These are phyloP conservation scores for Boloria selene DNA, from an alignment of 2,888 invertebrate species.

Conservation along the genomic window DNA sequence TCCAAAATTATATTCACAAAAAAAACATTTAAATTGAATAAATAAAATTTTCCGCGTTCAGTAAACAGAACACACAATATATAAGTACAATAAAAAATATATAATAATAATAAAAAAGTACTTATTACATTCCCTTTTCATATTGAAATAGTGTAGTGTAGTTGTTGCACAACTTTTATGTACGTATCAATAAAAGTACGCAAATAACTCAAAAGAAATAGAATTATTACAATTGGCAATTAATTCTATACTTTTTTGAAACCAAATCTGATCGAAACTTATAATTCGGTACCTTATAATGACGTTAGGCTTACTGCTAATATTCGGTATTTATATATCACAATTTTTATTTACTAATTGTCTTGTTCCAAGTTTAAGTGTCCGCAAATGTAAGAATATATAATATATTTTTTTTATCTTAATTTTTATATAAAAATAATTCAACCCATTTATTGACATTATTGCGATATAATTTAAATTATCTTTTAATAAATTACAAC, in stretches of 20 bases:
- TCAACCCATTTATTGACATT: too few species aligned
- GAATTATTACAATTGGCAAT: conserved; percentile 14
- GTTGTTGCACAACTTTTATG: conserved; percentile 15
- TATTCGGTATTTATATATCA: conserved; percentile 43
- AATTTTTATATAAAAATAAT: background rate
- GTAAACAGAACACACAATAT: too few species aligned
- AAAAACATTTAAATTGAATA: too few species aligned
- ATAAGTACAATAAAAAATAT: background rate
- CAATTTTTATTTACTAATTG: conserved; percentile 50
- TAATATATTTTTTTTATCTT: background rate
- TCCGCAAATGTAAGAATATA: conserved; percentile 44
- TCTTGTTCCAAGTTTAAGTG: conserved; percentile 55
- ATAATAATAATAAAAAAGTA: background rate
- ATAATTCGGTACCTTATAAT: background rate
- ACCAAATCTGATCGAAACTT: background rate
- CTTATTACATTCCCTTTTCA: background rate
- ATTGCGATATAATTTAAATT: background rate
- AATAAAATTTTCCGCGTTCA: too few species aligned
- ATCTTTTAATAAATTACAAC: conserved; percentile 1
- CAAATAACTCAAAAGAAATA: conserved; percentile 2
- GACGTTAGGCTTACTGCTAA: conserved; percentile 12
- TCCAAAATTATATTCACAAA: too few species aligned
- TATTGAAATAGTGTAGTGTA: background rate
- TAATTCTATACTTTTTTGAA: background rate
- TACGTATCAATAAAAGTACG: conserved; percentile 9